phyloP scores from a whole-genome alignment of 2,113 vertebrate genomes.

The Platanista minor region DNA sequence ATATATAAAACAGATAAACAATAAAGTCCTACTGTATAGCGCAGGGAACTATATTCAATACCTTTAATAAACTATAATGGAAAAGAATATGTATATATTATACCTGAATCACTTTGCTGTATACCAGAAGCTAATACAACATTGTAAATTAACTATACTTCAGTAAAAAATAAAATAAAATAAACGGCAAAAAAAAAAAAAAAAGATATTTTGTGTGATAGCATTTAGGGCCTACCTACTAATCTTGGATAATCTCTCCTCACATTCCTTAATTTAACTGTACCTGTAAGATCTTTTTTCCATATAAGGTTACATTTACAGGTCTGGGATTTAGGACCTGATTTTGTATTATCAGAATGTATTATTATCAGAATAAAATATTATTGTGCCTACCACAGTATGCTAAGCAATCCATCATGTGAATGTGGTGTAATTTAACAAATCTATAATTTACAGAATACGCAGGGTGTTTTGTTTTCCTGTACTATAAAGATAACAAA shows the following conservation, averaged over 20 bases:
- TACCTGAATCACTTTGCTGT: background rate
- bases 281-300: background rate
- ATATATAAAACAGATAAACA: background rate
- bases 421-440: background rate
- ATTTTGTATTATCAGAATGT: background rate
- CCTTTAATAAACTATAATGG: background rate
- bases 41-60: background rate
- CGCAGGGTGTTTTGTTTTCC: background rate
- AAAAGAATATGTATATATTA: background rate
- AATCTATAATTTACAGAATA: background rate
- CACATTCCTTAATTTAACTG: background rate
- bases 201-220: background rate
- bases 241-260: background rate
- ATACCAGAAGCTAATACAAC: background rate
- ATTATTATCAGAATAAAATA: slow-evolving; percentile 7
- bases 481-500: background rate
- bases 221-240: background rate
- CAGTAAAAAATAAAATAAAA: background rate
- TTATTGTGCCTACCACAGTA: background rate
- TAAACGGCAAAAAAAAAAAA: background rate
- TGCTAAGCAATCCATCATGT: background rate
- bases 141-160: background rate
- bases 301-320: background rate
- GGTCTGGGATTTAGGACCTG: background rate
- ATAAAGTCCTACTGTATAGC: background rate